These are phyloP conservation scores for Agrilus planipennis DNA, from an alignment of 1,140 invertebrate genomes.

Conservation along the genomic window DNA sequence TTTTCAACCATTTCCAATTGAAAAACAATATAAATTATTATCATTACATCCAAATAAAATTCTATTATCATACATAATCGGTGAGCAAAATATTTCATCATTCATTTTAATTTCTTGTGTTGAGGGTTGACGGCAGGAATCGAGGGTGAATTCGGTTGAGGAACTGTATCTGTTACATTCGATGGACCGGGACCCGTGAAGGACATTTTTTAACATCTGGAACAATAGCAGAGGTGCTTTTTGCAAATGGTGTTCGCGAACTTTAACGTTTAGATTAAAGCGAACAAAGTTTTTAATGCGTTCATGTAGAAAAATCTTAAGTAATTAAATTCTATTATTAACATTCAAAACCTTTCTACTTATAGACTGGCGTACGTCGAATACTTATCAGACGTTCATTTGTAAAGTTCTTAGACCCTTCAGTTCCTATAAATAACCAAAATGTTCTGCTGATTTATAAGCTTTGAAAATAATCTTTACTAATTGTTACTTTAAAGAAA, in stretches of 20 bases:
- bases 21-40: conserved; percentile 54
- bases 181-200: conserved; percentile 35
- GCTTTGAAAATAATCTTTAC: no score
- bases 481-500: no score
- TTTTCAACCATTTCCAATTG: conserved; percentile 21
- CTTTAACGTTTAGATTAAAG: no score
- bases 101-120: conserved; percentile 38
- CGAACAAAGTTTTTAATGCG: no score
- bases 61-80: conserved; percentile 40
- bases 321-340: no score
- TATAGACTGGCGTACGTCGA: no score
- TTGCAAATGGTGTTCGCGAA: conserved; percentile 43
- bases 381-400: no score
- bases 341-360: no score
- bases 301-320: no score
- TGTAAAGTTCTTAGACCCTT: no score
- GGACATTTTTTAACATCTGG: background rate
- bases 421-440: no score
- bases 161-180: conserved; percentile 41
- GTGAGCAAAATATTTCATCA: conserved; percentile 58
- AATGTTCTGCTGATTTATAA: no score
- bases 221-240: conserved; percentile 46
- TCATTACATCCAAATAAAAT: conserved; percentile 59
- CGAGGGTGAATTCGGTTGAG: conserved; percentile 26
- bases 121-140: conserved; percentile 36